Evolutionary conservation across 2,888 invertebrate genomes (phyloP), one percentile per base, ranked within the genome.

Genomic region (Zhengitettix transpicula): DNA sequence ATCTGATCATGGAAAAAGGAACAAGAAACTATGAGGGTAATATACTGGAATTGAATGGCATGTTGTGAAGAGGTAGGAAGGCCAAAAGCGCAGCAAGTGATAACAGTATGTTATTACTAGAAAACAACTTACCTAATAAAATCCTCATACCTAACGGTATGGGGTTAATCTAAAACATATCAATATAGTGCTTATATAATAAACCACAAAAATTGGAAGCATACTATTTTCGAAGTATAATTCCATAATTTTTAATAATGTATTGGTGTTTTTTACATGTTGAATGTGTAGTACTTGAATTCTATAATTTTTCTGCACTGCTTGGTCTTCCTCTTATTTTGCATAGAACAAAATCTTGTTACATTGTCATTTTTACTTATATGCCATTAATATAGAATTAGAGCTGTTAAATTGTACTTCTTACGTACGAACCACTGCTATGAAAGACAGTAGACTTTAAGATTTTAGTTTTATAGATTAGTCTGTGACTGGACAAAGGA

Each of bases 131-230:
- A 41, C 57, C 42, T 51, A 42, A 44, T 56, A 58, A 60, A 64
- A 62, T 59, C 61, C 64, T 59, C 59, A 55, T 60, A 58, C 40
- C 40, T 17, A 47, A 41, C 40, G 40, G 17, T 56, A 62, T 59
- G 60, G 47, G 64, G 63, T 61, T 54, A 63, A 58, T 63, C 63
- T 61, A 58, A 64, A 65, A 65, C 65, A 65, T 65, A 65, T 65
- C 65, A 65, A 61, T 58, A 63, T 65, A 65, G 65, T 65, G 65
- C 64, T 65, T 65, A 65, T 63, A 64, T 57, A 58, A 55, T 58
- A 60, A 60, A 61, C 56, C 59, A 59, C 57, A 62, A 61, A 62
- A 61, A 59, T 61, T 62, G 63, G 63, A 62, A 61, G 58, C 60
- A 61, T 65, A 62, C 63, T 65, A 64, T 64, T 64, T 65, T 64